Percentiles rank a stretch among this genome's conserved stretches.
These are phyloP conservation scores for Moxostoma hubbsi DNA, from an alignment of 2,797 vertebrate species.

Conservation along the genomic window DNA sequence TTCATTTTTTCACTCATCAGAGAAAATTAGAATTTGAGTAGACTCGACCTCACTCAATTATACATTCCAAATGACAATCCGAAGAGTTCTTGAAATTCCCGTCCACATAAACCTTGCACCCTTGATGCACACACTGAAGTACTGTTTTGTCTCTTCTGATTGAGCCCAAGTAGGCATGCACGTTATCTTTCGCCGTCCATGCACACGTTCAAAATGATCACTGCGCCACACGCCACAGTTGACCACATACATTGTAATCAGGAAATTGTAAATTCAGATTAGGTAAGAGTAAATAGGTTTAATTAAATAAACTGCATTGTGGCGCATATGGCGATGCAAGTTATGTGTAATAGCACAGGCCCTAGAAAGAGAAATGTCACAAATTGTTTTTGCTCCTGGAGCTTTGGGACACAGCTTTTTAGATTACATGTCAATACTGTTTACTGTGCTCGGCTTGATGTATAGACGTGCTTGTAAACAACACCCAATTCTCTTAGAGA, in stretches of 20 bases:
- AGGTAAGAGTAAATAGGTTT: not conserved
- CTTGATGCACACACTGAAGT: not conserved
- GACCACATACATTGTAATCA: not conserved
- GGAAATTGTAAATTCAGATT: not conserved
- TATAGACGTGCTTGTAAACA: not conserved
- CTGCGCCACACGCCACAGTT: not conserved
- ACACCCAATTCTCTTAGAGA: not conserved
- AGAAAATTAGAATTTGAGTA: not conserved
- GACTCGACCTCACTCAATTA: not conserved
- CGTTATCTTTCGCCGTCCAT: not conserved
- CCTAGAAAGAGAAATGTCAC: slow-evolving; percentile 1
- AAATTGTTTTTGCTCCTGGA: not conserved
- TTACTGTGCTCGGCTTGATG: not conserved
- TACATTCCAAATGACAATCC: not conserved
- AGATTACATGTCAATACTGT: slow-evolving; percentile 17
- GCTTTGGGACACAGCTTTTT: not conserved
- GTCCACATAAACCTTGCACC: not conserved
- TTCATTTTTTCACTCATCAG: not conserved
- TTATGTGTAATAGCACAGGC: not conserved
- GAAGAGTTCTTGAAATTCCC: slow-evolving; percentile 20
- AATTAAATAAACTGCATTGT: not conserved
- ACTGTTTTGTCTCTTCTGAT: not conserved
- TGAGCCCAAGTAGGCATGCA: not conserved
- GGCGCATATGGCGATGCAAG: not conserved
- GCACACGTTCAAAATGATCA: not conserved